A percentile compares a stretch with the other conserved stretches of the same genome.
These are phyloP conservation scores for Hylomyscus alleni DNA, from an alignment of 2,797 vertebrate genomes.

Conservation along the genomic window DNA sequence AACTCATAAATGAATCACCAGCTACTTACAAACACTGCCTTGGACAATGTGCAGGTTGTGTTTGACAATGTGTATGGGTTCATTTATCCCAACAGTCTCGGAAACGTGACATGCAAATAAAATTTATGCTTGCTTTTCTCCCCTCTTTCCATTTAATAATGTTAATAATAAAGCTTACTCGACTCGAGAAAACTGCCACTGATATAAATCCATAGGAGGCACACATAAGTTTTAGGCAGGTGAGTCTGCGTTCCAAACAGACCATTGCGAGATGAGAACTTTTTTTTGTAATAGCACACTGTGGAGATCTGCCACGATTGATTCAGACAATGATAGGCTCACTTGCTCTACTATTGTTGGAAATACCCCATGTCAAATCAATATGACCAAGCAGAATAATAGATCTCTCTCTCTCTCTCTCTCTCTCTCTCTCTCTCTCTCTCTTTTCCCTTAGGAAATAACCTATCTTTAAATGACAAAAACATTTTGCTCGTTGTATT, in stretches of 20 bases:
- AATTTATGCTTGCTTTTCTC: slow-evolving; percentile 19
- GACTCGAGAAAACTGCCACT: slow-evolving; percentile 30
- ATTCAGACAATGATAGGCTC: slow-evolving; percentile 57
- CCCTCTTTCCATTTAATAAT: slow-evolving; percentile 30
- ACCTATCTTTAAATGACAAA: slow-evolving; percentile 43
- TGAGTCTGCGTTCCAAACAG: slow-evolving; percentile 31
- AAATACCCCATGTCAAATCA: slow-evolving; percentile 32
- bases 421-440: no score
- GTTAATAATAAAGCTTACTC: slow-evolving; percentile 45
- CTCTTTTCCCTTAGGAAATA: slow-evolving; percentile 54
- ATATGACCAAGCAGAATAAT: slow-evolving; percentile 49
- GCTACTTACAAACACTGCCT: slow-evolving; percentile 34
- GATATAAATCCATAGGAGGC: slow-evolving; percentile 19
- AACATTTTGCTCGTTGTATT: slow-evolving; percentile 52
- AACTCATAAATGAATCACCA: neutral
- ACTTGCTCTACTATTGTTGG: slow-evolving; percentile 32
- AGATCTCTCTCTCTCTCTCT: neutral
- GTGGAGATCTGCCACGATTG: neutral
- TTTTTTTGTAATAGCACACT: slow-evolving; percentile 26
- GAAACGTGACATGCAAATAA: neutral
- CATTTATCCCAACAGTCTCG: neutral
- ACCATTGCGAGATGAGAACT: neutral
- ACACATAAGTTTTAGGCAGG: neutral
- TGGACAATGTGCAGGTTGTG: neutral
- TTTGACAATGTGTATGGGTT: neutral